Evolutionary conservation across 30 jellyfish, hydroid and myxozoan species (phyloP).

Genomic region (Aurelia coerulea): DNA sequence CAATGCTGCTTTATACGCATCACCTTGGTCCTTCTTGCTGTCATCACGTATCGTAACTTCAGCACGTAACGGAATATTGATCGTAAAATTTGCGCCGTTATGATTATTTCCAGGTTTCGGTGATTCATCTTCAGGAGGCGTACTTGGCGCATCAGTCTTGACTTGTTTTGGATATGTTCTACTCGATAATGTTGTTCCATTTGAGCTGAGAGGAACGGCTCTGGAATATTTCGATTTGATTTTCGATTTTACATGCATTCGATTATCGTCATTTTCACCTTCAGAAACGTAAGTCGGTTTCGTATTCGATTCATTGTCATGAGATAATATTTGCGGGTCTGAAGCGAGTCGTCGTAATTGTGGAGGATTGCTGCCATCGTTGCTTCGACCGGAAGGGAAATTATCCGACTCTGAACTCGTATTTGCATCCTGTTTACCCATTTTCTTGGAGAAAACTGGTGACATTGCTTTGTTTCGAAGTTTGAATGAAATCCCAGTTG

Average conservation of each 20-base stretch:
- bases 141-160: constrained; percentile 27
- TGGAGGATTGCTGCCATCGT: constrained; percentile 6
- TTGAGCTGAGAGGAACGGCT: constrained; percentile 69
- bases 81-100: constrained; percentile 51
- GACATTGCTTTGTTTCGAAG: constrained; percentile 89
- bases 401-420: constrained; percentile 45
- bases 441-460: constrained; percentile 87
- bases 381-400: constrained; percentile 6
- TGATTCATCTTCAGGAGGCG: constrained; percentile 23
- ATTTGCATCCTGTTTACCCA: constrained; percentile 47
- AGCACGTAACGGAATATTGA: constrained; percentile 68
- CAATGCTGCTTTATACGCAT: constrained; percentile 76
- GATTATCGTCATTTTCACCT: constrained; percentile 74
- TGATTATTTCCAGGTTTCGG: neutral
- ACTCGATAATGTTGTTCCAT: constrained; percentile 22
- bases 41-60: constrained; percentile 65
- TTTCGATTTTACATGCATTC: constrained; percentile 56
- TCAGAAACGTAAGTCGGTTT: constrained; percentile 60
- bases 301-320: constrained; percentile 19
- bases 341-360: constrained; percentile 66
- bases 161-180: constrained; percentile 1
- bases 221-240: constrained; percentile 63
- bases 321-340: constrained; percentile 57
- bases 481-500: constrained; percentile 82
- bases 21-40: constrained; percentile 48